Evolutionary conservation across 2,797 vertebrate species (phyloP).

Genomic region (Botia kubotai): DNA sequence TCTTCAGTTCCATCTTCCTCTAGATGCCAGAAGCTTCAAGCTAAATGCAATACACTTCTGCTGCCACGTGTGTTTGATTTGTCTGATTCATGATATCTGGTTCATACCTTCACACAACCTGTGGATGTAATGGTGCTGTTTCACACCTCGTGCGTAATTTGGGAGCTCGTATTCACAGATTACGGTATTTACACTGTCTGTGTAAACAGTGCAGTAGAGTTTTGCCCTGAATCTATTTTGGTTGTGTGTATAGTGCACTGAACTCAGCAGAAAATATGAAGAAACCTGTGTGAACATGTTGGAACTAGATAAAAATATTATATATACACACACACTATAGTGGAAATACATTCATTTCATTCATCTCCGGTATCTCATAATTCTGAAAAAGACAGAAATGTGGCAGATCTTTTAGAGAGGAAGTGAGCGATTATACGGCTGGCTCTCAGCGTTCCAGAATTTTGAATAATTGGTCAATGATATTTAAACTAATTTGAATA

Average conservation of each 20-base stretch:
- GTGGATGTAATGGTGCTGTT: background rate
- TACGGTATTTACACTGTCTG: background rate
- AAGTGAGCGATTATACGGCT: slow-evolving; percentile 4
- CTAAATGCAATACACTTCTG: background rate
- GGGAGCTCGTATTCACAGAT: background rate
- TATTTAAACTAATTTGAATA: slow-evolving; percentile 1
- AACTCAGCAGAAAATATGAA: background rate
- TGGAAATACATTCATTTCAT: slow-evolving; percentile 2
- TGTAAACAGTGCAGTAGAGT: background rate
- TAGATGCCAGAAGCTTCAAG: background rate
- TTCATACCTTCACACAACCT: background rate
- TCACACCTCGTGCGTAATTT: background rate
- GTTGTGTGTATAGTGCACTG: background rate
- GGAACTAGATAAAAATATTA: too few species aligned
- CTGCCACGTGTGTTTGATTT: background rate
- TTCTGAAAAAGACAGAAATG: background rate
- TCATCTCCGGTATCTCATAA: background rate
- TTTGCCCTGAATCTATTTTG: background rate
- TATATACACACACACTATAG: background rate
- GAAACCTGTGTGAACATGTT: background rate
- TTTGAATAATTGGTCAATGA: background rate
- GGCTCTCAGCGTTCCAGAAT: background rate
- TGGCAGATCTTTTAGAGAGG: background rate
- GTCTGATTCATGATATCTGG: background rate
- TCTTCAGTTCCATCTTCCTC: slow-evolving; percentile 1